phyloP scores from a whole-genome alignment of 1,140 invertebrate genomes.

The Charaxes varanes region DNA sequence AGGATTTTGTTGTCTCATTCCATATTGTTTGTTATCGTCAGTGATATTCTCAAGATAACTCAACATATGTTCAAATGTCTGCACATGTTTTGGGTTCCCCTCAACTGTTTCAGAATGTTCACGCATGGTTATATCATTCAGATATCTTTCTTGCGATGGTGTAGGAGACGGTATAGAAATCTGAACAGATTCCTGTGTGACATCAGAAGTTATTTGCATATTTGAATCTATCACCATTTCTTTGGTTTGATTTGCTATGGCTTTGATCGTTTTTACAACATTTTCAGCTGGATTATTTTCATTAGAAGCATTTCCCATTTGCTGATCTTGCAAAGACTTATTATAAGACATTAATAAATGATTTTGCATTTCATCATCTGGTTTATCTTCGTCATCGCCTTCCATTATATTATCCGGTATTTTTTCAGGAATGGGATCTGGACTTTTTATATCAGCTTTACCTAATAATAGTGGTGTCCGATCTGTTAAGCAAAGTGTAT shows the following conservation, averaged over 20 bases:
- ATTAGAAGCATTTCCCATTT: slow-evolving; percentile 26
- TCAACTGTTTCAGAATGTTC: slow-evolving; percentile 70
- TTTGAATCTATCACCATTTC: slow-evolving; percentile 71
- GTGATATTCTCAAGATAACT: slow-evolving; percentile 81
- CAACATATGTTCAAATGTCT: slow-evolving; percentile 80
- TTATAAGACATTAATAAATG: slow-evolving; percentile 50
- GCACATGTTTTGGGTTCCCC: slow-evolving; percentile 71
- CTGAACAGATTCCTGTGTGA: slow-evolving; percentile 75
- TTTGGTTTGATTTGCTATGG: slow-evolving; percentile 68
- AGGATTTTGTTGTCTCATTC: slow-evolving; percentile 44
- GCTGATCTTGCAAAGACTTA: slow-evolving; percentile 40
- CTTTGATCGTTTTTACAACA: slow-evolving; percentile 65
- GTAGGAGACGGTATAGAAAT: slow-evolving; percentile 78
- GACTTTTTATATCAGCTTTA: slow-evolving; percentile 67
- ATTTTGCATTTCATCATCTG: slow-evolving; percentile 49
- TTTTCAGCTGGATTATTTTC: slow-evolving; percentile 46
- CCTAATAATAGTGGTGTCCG: slow-evolving; percentile 54
- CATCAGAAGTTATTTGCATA: slow-evolving; percentile 69
- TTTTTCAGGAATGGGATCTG: slow-evolving; percentile 69
- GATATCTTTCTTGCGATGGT: slow-evolving; percentile 76
- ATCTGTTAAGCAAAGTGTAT: slow-evolving; percentile 55
- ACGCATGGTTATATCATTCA: slow-evolving; percentile 76
- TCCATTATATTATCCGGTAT: slow-evolving; percentile 74
- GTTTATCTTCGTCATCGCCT: slow-evolving; percentile 70
- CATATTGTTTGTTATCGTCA: slow-evolving; percentile 61